Evolutionary conservation across 2,888 invertebrate species (phyloP), one percentile per base, ranked within the genome.

Genomic region (Pammene fasciana): DNA sequence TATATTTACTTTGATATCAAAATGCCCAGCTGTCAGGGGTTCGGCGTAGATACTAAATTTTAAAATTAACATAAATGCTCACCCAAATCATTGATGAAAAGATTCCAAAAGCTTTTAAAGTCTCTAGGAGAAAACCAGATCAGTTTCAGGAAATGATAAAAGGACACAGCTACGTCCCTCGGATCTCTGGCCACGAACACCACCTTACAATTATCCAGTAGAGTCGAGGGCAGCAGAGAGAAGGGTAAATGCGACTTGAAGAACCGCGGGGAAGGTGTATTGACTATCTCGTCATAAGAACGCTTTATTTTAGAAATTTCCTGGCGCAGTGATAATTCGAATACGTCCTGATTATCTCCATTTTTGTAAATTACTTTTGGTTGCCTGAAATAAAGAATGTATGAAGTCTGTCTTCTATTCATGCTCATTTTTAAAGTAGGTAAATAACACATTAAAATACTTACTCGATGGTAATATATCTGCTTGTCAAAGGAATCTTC

Each of bases 131-230:
- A 95, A 2, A 94, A 94, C 78, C 94, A 94, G 0, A 94, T 94
- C 5, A 94, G 82, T 54, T 93, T 88, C n/a, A 80, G 95, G 95
- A 96, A 91, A 81, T 96, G 94, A 79, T 94, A 96, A 81, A 93
- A 96, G 0, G 96, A n/a, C n/a, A n/a, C n/a, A n/a, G n/a, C n/a
- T n/a, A n/a, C n/a, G n/a, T n/a, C n/a, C n/a, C n/a, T n/a, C n/a
- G n/a, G n/a, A n/a, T n/a, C n/a, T n/a, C n/a, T n/a, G n/a, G n/a
- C n/a, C n/a, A n/a, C n/a, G n/a, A 96, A 96, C 62, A 65, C 64
- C 14, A 65, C 52, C 34, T 64, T 38, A 52, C 36, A 26, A 14
- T 46, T 50, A n/a, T 66, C 60, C n/a, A 65, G 38, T 5, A 70
- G 41, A 4, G 16, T 41, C 6, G 18, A 9, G 5, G 70, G 65